These are phyloP conservation scores for Pseudorasbora parva DNA, from an alignment of 2,113 vertebrate species.

Conservation along the genomic window DNA sequence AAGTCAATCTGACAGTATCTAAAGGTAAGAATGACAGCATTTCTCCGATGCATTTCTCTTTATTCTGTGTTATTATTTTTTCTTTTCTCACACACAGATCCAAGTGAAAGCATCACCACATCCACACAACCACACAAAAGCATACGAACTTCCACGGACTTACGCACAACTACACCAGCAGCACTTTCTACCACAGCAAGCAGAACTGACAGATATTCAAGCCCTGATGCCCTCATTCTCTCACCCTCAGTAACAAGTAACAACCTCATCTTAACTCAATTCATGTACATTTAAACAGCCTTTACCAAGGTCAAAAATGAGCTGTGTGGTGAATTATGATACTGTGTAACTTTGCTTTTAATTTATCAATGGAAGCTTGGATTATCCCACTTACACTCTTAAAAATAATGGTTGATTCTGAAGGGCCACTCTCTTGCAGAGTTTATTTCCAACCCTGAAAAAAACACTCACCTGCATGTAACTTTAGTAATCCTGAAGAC, in stretches of 20 bases:
- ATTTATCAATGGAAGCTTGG: too few species aligned
- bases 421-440: too few species aligned
- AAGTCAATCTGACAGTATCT: not conserved
- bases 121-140: not conserved
- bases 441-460: too few species aligned
- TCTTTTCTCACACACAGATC: not conserved
- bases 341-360: too few species aligned
- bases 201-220: not conserved
- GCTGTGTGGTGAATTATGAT: too few species aligned
- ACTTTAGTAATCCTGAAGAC: too few species aligned
- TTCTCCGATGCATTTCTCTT: not conserved
- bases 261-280: too few species aligned
- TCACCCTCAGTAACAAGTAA: not conserved
- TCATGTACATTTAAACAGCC: too few species aligned
- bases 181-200: not conserved
- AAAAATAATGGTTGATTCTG: too few species aligned
- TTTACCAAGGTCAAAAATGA: too few species aligned
- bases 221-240: not conserved
- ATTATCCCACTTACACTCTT: too few species aligned
- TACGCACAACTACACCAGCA: not conserved
- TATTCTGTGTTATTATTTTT: not conserved
- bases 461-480: too few species aligned
- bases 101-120: not conserved
- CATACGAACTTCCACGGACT: not conserved
- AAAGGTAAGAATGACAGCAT: not conserved